phyloP scores from a whole-genome alignment of 2,888 invertebrate genomes.

The Hetaerina titia region DNA sequence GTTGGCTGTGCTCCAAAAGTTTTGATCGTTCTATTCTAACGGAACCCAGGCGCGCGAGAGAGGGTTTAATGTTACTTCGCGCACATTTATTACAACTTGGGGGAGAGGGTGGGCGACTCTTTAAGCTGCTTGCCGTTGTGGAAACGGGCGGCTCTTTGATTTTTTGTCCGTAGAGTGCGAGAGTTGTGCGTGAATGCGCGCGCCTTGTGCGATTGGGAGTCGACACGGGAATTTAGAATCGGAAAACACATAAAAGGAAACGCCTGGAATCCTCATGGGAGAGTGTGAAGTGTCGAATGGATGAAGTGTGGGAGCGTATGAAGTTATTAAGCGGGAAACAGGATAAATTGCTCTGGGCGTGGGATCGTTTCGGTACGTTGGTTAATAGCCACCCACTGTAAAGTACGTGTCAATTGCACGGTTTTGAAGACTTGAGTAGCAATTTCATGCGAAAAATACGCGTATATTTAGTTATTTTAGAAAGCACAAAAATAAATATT shows the following conservation, averaged over 20 bases:
- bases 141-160: not conserved
- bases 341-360: not conserved
- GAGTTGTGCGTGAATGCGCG: not conserved
- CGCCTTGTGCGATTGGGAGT: not conserved
- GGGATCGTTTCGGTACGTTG: not conserved
- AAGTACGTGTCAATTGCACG: not conserved
- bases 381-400: not conserved
- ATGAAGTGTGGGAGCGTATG: not conserved
- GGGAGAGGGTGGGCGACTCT: not conserved
- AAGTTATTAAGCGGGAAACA: not conserved
- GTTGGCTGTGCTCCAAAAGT: slow-evolving; percentile 13
- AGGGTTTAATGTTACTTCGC: not conserved
- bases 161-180: not conserved
- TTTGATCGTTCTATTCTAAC: slow-evolving; percentile 9
- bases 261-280: not conserved
- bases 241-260: not conserved
- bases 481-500: too few species aligned
- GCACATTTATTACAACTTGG: not conserved
- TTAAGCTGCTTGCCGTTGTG: not conserved
- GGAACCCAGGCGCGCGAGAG: not conserved
- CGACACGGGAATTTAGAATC: not conserved
- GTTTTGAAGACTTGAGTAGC: not conserved
- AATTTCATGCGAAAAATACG: not conserved
- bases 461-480: not conserved
- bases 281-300: slow-evolving; percentile 3